Percentiles rank a stretch among this genome's conserved stretches.
Conservation (phyloP, 2,888 invertebrate species). For the Oscheius myriophilus region DNA sequence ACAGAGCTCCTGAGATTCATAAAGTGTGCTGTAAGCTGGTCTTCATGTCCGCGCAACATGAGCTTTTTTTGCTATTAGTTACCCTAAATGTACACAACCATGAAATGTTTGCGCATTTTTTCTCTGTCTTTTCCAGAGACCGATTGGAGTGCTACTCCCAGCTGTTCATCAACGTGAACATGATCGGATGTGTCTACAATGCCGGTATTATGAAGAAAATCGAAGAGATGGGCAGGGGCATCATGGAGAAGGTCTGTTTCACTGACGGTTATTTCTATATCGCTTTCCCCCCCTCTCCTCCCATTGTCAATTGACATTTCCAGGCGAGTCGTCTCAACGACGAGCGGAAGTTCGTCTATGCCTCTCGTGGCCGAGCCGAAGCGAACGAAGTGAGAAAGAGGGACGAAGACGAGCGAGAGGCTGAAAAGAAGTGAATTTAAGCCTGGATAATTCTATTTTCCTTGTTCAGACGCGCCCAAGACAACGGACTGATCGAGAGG, state of each 20-base stretch:
- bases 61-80: no score
- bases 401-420: constrained; percentile 3
- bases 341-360: constrained; percentile 25
- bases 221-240: constrained; percentile 41
- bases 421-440: constrained; percentile 9
- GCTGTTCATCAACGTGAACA: constrained; percentile 49
- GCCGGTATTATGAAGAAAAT: constrained; percentile 45
- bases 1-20: no score
- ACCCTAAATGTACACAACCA: no score
- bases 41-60: no score
- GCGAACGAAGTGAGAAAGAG: constrained; percentile 23
- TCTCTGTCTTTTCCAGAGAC: no score
- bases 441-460: background rate
- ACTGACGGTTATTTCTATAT: no score
- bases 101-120: no score
- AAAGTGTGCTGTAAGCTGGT: no score
- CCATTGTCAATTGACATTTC: no score
- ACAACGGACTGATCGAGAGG: constrained; percentile 5
- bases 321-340: constrained; percentile 17
- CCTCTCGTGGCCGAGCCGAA: constrained; percentile 21
- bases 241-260: constrained; percentile 28
- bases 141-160: constrained; percentile 51
- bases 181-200: constrained; percentile 51
- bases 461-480: constrained; percentile 4
- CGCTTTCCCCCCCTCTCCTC: no score